A percentile compares a stretch with the other conserved stretches of the same genome.
Conservation (phyloP, 2,888 invertebrate species). For the Ectemnius lituratus region DNA sequence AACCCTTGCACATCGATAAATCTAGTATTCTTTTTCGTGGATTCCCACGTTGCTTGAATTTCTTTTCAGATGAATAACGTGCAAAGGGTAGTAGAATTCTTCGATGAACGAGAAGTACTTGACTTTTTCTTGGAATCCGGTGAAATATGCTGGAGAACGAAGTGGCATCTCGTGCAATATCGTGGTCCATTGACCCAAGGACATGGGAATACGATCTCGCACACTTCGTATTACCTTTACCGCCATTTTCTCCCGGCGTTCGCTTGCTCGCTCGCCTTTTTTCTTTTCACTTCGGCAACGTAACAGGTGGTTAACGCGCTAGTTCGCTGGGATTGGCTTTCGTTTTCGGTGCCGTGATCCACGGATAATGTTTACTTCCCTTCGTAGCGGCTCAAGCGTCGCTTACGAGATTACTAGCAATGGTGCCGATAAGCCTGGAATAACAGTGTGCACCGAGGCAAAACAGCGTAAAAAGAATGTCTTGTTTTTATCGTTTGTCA, state of each 20-base stretch:
- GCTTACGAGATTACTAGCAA: too few relatives aligned
- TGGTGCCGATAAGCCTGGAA: too few relatives aligned
- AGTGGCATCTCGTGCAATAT: not conserved
- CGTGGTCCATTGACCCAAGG: constrained; percentile 8
- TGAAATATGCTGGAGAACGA: too few relatives aligned
- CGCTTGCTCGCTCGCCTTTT: not conserved
- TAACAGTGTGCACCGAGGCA: too few relatives aligned
- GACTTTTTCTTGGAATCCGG: too few relatives aligned
- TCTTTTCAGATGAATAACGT: not conserved
- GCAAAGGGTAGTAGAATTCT: too few relatives aligned
- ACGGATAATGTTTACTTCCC: constrained; percentile 13
- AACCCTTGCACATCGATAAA: too few relatives aligned
- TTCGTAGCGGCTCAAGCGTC: too few relatives aligned
- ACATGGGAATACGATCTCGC: constrained; percentile 3
- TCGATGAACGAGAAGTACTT: too few relatives aligned
- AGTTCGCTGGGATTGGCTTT: constrained; percentile 32
- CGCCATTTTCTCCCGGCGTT: constrained; percentile 3
- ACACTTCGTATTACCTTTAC: not conserved
- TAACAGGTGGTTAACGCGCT: constrained; percentile 53
- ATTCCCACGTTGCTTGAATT: not conserved
- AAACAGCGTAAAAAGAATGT: too few relatives aligned
- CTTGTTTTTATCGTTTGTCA: too few relatives aligned
- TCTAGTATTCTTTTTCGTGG: too few relatives aligned
- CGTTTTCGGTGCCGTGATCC: constrained; percentile 29
- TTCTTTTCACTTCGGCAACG: constrained; percentile 27